Evolutionary conservation across 2,113 vertebrate genomes (phyloP), one percentile per base, ranked within the genome.

Genomic region (Ctenodactylus gundi): DNA sequence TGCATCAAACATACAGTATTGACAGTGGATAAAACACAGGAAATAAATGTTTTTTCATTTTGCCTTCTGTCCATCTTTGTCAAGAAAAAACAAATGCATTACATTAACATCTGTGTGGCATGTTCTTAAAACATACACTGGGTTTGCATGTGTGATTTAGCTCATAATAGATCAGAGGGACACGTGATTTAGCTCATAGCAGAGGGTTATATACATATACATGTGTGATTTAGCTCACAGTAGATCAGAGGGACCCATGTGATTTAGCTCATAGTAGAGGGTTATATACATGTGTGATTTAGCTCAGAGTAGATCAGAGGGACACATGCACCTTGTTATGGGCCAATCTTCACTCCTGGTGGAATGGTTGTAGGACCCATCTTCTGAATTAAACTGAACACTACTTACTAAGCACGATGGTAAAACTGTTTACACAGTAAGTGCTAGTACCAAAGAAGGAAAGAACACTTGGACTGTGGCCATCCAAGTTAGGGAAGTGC

Each of bases 41-140:
- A 98, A 98, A 98, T 98, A 98, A 98, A 98, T 90, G 93, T 96
- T 97, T 98, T 98, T 97, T 98, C 97, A 97, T 97, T 98, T 98
- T 98, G 96, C 82, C 78, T 90, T 14, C 25, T 95, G 88, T 96
- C 92, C 67, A 81, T 95, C 94, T 94, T 95, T 97, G 73, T 96
- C 87, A 94, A 89, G 94, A 82, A 93, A 67, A 87, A 89, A 64
- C 23, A 44, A 77, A 49, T 90, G 14, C 1, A n/a, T 12, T 82
- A 8, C 57, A 60, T 86, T 94, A 93, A 93, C n/a, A 44, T 93
- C 25, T 77, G 41, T 55, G 41, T 93, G 49, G 27, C 20, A 44
- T 83, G 75, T 85, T 95, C n/a, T 88, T 65, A 93, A 94, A 96
- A 84, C n/a, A 58, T 62, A 68, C 44, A 58, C 72, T 85, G 94